Evolutionary conservation across 2,113 vertebrate genomes (phyloP).

Genomic region (Cacatua alba): DNA sequence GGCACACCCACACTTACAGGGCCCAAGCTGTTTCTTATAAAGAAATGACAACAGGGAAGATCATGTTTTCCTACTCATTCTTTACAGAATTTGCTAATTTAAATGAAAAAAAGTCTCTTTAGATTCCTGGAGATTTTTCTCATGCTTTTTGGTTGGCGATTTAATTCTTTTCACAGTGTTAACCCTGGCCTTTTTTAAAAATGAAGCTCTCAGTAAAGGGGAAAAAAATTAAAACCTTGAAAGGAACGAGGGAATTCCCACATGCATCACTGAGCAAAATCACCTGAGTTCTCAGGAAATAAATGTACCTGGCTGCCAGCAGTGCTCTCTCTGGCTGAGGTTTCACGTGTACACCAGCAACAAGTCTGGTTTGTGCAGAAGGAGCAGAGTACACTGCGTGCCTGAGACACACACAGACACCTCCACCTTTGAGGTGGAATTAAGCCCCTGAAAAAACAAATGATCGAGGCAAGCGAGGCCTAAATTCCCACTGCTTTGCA

Average conservation of each 20-base stretch:
- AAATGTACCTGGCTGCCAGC: neutral
- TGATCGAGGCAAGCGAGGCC: neutral
- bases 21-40: neutral
- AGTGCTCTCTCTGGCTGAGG: neutral
- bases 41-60: neutral
- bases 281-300: neutral
- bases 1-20: accelerated
- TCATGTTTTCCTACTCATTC: neutral
- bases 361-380: neutral
- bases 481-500: neutral
- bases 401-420: neutral
- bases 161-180: neutral
- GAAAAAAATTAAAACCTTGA: neutral
- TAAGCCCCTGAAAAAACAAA: neutral
- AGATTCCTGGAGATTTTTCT: neutral
- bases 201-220: neutral
- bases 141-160: neutral
- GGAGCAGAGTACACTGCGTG: accelerated
- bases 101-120: neutral
- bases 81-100: neutral
- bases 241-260: neutral
- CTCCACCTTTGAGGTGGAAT: neutral
- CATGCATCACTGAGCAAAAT: neutral
- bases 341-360: accelerated
- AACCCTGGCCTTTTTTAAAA: neutral